Conservation (phyloP, 2,888 invertebrate genomes). For the Spatulosminthurus flaviceps region DNA sequence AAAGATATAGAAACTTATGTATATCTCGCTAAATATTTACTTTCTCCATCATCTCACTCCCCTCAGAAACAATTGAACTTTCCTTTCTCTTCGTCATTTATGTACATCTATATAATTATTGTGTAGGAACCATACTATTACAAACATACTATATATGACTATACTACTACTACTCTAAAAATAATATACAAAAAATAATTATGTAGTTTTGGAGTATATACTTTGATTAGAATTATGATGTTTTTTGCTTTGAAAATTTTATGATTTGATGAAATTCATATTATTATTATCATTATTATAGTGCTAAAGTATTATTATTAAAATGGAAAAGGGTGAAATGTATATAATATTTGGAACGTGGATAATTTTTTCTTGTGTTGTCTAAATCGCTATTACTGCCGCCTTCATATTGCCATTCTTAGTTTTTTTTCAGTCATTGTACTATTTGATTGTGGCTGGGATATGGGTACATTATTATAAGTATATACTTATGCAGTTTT, state of each 20-base stretch:
- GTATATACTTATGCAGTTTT: not conserved
- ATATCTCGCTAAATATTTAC: no score
- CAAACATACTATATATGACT: not conserved
- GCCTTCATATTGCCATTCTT: conserved; percentile 34
- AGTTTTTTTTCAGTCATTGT: conserved; percentile 21
- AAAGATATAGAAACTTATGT: no score
- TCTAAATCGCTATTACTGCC: conserved; percentile 25
- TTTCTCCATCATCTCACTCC: not conserved
- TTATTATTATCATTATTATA: conserved; percentile 13
- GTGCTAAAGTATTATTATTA: conserved; percentile 34
- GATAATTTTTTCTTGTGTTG: conserved; percentile 29
- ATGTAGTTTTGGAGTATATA: not conserved
- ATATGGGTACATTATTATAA: not conserved
- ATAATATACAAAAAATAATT: not conserved
- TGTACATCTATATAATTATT: not conserved
- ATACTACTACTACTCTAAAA: not conserved
- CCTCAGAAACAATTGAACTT: not conserved
- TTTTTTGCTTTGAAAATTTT: conserved; percentile 5
- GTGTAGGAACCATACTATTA: not conserved
- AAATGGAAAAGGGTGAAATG: conserved; percentile 27
- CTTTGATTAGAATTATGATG: not conserved
- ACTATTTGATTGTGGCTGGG: conserved; percentile 22
- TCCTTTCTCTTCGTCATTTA: not conserved
- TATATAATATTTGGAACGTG: not conserved
- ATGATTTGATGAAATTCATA: conserved; percentile 22